Percentiles rank a stretch among this genome's conserved stretches.
phyloP scores from a whole-genome alignment of 2,113 vertebrate species.

The Microcebus ravelobensis region DNA sequence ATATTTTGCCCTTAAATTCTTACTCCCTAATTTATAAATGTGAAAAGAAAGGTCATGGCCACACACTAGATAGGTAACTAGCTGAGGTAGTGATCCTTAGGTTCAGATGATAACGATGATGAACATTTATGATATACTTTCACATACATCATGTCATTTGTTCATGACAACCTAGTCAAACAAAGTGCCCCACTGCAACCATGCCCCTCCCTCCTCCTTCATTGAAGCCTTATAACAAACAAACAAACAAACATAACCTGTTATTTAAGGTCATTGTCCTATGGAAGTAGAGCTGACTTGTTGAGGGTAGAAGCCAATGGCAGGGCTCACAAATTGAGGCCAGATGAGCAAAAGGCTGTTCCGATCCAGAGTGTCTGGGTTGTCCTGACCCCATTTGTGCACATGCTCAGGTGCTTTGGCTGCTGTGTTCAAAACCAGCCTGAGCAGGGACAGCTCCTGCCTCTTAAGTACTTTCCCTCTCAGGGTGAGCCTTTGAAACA shows the following conservation, averaged over 20 bases:
- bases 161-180: constrained; percentile 44
- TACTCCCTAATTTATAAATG: constrained; percentile 12
- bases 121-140: constrained; percentile 35
- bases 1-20: constrained; percentile 38
- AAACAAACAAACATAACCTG: neutral
- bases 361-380: neutral
- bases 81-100: neutral
- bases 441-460: neutral
- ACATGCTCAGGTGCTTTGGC: neutral
- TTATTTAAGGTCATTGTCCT: neutral
- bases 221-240: constrained; percentile 43
- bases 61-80: neutral
- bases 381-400: neutral
- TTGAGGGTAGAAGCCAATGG: neutral
- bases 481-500: constrained; percentile 2
- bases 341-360: constrained; percentile 33
- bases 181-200: neutral
- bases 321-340: neutral
- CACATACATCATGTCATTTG: neutral
- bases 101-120: constrained; percentile 8
- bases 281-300: constrained; percentile 3
- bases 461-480: neutral
- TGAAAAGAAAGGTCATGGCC: constrained; percentile 16
- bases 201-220: neutral
- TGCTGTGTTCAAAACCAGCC: constrained; percentile 2